Evolutionary conservation across 2,113 vertebrate species (phyloP).

Genomic region (Corydoras sp.): DNA sequence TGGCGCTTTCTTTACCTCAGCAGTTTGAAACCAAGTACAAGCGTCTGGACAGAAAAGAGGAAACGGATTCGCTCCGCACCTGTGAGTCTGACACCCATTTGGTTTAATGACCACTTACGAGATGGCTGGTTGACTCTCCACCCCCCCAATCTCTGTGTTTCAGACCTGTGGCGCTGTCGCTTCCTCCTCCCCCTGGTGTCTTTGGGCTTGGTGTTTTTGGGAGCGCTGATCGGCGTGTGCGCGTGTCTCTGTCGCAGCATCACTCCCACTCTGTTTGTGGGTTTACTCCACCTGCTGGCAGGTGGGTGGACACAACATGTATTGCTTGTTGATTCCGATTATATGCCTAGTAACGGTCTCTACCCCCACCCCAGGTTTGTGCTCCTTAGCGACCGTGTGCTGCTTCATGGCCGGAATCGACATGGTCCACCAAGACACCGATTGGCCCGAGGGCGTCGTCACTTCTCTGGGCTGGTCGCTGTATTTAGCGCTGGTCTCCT

Average conservation of each 20-base stretch:
- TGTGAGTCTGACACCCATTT: constrained; percentile 68
- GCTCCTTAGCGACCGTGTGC: constrained; percentile 80
- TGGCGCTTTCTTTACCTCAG: constrained; percentile 81
- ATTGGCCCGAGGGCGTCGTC: constrained; percentile 58
- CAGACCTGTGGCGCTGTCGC: constrained; percentile 92
- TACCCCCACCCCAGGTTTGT: constrained; percentile 70
- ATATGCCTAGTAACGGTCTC: not conserved
- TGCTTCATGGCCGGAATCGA: constrained; percentile 83
- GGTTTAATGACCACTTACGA: too few relatives aligned
- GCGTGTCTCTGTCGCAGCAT: constrained; percentile 92
- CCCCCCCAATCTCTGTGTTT: not conserved
- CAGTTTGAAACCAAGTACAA: constrained; percentile 80
- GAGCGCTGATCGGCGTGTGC: constrained; percentile 83
- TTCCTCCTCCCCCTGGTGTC: constrained; percentile 90
- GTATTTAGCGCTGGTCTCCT: constrained; percentile 89
- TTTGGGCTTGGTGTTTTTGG: constrained; percentile 86
- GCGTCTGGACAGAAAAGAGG: constrained; percentile 68
- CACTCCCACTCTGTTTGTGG: constrained; percentile 82
- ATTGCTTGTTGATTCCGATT: too few relatives aligned
- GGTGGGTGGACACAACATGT: constrained; percentile 59
- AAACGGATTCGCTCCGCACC: constrained; percentile 82
- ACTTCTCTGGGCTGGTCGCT: constrained; percentile 90
- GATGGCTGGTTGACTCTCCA: too few relatives aligned
- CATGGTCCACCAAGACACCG: constrained; percentile 70
- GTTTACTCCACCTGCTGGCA: constrained; percentile 87